These are phyloP conservation scores for Lemur catta DNA, from an alignment of 2,797 vertebrate genomes.

Conservation along the genomic window DNA sequence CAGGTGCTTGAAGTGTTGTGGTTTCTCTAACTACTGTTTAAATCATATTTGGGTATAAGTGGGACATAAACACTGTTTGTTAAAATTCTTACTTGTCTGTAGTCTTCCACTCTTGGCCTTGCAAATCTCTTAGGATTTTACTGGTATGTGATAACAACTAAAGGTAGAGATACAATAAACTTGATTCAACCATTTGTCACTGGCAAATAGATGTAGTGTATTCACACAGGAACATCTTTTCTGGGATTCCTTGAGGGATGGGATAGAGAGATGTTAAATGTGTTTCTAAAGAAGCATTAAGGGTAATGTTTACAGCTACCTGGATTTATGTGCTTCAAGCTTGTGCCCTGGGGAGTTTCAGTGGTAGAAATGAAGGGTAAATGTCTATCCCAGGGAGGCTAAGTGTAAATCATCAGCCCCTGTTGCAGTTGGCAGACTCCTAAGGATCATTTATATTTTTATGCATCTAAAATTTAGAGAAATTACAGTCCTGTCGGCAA, in stretches of 20 bases:
- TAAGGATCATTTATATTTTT: constrained; percentile 62
- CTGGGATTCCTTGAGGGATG: background rate
- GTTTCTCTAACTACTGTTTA: background rate
- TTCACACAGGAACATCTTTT: background rate
- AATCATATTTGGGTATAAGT: background rate
- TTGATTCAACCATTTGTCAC: background rate
- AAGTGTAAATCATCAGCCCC: constrained; percentile 47
- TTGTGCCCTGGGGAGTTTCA: background rate
- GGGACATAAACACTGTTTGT: background rate
- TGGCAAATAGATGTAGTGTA: background rate
- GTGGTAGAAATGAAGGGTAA: background rate
- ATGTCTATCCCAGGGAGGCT: background rate
- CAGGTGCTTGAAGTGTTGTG: background rate
- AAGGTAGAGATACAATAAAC: background rate
- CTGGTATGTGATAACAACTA: background rate
- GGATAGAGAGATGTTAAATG: background rate
- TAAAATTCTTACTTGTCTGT: background rate
- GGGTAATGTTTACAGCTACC: background rate
- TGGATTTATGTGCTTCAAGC: background rate
- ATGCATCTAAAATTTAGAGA: constrained; percentile 52
- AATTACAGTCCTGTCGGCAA: background rate
- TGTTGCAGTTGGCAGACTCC: constrained; percentile 54
- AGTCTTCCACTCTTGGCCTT: background rate
- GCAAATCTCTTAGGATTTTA: constrained; percentile 23
- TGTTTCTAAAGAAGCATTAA: background rate